These are phyloP conservation scores for Drosophila heteroneura DNA, from an alignment of 2,888 invertebrate species.

Conservation along the genomic window DNA sequence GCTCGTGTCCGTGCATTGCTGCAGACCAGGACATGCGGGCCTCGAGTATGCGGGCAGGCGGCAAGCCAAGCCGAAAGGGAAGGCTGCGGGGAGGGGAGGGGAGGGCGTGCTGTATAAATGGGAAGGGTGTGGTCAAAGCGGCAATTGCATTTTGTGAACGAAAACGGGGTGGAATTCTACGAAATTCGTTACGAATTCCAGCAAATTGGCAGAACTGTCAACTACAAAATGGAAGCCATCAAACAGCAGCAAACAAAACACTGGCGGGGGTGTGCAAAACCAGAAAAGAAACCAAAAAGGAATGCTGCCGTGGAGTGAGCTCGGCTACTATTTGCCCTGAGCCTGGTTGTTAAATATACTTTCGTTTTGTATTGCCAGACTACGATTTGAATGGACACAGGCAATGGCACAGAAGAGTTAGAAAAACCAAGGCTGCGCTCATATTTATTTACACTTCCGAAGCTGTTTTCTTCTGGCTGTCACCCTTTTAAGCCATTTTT, in stretches of 20 bases:
- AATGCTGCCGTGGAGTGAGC: not conserved
- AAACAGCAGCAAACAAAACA: not conserved
- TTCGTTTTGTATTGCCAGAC: not conserved
- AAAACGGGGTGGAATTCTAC: slow-evolving; percentile 52
- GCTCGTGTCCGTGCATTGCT: slow-evolving; percentile 39
- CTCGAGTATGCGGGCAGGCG: slow-evolving; percentile 1
- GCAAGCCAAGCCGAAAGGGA: not conserved
- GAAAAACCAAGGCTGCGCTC: not conserved
- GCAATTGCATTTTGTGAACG: slow-evolving; percentile 46
- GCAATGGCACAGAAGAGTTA: not conserved
- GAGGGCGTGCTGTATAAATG: slow-evolving; percentile 26
- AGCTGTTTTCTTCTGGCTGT: not conserved
- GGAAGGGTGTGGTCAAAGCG: slow-evolving; percentile 65
- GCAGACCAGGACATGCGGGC: slow-evolving; percentile 10
- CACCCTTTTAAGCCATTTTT: not conserved
- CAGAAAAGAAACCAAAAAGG: not conserved
- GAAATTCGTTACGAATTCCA: slow-evolving; percentile 49
- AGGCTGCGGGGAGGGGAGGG: not conserved
- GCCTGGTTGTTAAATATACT: not conserved
- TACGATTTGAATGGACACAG: too few species aligned
- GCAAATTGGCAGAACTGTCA: slow-evolving; percentile 38
- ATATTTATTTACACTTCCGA: not conserved
- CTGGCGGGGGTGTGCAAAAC: slow-evolving; percentile 10
- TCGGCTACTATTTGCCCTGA: not conserved
- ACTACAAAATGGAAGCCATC: slow-evolving; percentile 53